Percentiles rank a stretch among this genome's conserved stretches.
These are phyloP conservation scores for Hoplias malabaricus DNA, from an alignment of 2,113 vertebrate species.

Conservation along the genomic window DNA sequence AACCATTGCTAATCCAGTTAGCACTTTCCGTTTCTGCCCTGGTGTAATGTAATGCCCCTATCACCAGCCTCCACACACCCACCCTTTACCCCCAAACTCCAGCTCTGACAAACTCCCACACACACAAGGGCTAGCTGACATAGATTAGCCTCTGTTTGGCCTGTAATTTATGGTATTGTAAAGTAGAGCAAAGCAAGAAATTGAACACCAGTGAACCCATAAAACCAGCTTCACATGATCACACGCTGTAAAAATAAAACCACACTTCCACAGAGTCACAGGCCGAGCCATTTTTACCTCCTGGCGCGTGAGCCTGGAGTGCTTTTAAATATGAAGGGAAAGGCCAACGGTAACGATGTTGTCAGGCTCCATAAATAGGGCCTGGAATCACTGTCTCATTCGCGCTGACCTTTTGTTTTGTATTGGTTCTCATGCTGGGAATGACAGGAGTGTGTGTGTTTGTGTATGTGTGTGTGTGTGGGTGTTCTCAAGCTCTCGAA, in stretches of 20 bases:
- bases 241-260: neutral
- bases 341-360: slow-evolving; percentile 21
- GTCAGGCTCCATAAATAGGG: slow-evolving; percentile 43
- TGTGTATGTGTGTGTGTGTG: neutral
- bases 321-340: slow-evolving; percentile 23
- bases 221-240: neutral
- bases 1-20: neutral
- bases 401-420: slow-evolving; percentile 46
- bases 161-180: neutral
- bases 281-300: slow-evolving; percentile 9
- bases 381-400: slow-evolving; percentile 26
- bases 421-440: slow-evolving; percentile 31
- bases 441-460: neutral
- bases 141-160: neutral
- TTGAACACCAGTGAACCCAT: neutral
- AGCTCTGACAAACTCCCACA: too few species aligned
- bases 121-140: neutral
- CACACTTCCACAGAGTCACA: slow-evolving; percentile 9
- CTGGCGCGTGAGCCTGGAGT: neutral
- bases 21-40: neutral
- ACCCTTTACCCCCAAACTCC: too few species aligned
- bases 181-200: neutral
- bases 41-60: neutral
- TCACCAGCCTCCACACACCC: neutral
- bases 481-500: slow-evolving; percentile 31